phyloP scores from a whole-genome alignment of 2,113 vertebrate species.

The Corythoichthys intestinalis region DNA sequence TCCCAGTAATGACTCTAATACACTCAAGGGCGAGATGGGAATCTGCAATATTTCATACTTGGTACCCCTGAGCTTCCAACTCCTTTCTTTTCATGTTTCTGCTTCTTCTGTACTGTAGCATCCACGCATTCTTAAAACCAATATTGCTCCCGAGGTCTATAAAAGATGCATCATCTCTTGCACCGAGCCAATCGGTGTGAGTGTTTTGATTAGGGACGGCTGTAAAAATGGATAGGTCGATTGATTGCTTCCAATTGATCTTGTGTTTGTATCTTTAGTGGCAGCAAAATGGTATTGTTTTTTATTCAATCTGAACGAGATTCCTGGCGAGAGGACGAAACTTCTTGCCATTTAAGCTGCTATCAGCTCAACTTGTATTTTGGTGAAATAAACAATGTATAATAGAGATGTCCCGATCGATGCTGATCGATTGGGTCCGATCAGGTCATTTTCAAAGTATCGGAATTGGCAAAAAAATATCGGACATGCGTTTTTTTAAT shows the following conservation, averaged over 20 bases:
- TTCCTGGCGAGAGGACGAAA: neutral
- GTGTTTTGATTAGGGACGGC: neutral
- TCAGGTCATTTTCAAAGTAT: no score
- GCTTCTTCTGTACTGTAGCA: neutral
- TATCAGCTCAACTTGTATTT: no score
- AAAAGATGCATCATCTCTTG: neutral
- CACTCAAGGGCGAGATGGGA: neutral
- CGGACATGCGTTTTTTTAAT: no score
- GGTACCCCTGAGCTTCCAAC: neutral
- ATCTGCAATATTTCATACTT: neutral
- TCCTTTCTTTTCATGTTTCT: neutral
- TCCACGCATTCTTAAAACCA: neutral
- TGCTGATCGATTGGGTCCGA: no score
- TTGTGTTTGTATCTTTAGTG: neutral
- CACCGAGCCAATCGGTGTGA: neutral
- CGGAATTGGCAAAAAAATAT: no score
- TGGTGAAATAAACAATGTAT: no score
- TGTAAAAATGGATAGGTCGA: neutral
- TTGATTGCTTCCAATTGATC: neutral
- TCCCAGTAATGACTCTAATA: constrained; percentile 1
- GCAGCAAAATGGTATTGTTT: neutral
- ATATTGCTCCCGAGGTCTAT: neutral
- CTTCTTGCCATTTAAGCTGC: neutral
- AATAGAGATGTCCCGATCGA: no score
- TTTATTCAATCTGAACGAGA: neutral